Evolutionary conservation across 2,888 invertebrate species (phyloP), one percentile per base, ranked within the genome.

Genomic region (Pollenia amentaria): DNA sequence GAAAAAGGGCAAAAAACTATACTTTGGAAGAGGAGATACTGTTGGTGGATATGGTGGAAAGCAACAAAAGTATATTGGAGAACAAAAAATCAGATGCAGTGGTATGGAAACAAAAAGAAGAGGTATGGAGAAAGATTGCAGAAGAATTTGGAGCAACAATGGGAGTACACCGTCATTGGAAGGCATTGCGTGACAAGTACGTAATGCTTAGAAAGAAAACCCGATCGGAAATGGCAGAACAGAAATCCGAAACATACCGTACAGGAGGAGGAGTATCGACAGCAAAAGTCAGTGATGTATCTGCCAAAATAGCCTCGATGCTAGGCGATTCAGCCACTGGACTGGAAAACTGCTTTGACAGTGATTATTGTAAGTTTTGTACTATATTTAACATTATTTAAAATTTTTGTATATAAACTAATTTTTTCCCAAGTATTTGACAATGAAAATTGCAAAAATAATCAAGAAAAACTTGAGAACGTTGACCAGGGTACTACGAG

Each of bases 81-180:
- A 67, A 67, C 9, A 67, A 67, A 48, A 67, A 29, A 38, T 44
- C 48, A 0, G 48, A 67, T 9, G 67, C 67, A 7, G 48, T 48
- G n/a, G n/a, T 69, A 40, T 69, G 69, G 69, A 69, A 51, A 12
- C 18, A 65, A 46, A 38, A 69, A 40, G 51, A 69, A 16, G 38
- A 51, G n/a, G 64, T 51, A 11, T 51, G 67, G 67, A 3, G 11
- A 29, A 67, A 21, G 51, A 51, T 67, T 48, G 62, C 40, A 62
- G 12, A 62, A 12, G 14, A 57, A 16, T 53, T 53, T 53, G 40
- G 4, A 40, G 62, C 62, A 40, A 3, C 42, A 62, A 16, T 16
- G 14, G 62, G 53, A 16, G 3, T 16, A 18, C 21, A 65, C 14
- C 14, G 65, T 9, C 21, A 46, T n/a, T 65, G 46, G 21, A 65